Evolutionary conservation across 1,140 invertebrate genomes (phyloP).

Genomic region (Drosophila jambulina): DNA sequence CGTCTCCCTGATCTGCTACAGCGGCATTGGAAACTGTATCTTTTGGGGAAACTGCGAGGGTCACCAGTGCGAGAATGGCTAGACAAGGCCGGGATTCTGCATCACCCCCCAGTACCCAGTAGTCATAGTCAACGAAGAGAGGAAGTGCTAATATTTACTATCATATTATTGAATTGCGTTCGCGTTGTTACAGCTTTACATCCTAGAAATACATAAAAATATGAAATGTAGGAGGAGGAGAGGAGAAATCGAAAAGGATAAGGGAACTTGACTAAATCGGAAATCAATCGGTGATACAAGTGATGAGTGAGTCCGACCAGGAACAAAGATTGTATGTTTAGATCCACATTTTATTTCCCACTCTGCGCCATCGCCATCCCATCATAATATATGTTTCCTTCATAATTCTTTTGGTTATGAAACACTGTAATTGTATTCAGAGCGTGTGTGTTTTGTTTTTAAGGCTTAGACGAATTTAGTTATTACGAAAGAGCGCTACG

Average conservation of each 20-base stretch:
- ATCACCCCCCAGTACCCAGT: neutral
- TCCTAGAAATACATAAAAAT: constrained; percentile 27
- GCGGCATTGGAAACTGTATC: constrained; percentile 96
- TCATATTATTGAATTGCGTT: constrained; percentile 43
- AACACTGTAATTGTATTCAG: constrained; percentile 20
- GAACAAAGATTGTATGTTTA: constrained; percentile 41
- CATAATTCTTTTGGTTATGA: constrained; percentile 30
- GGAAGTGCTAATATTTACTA: constrained; percentile 51
- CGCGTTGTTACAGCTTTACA: constrained; percentile 57
- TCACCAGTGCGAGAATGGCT: constrained; percentile 90
- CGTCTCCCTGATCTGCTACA: constrained; percentile 97
- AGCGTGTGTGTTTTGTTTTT: constrained; percentile 41
- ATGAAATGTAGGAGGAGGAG: neutral
- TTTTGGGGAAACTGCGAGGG: constrained; percentile 94
- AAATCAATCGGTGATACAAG: constrained; percentile 53
- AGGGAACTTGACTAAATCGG: constrained; percentile 42
- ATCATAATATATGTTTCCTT: constrained; percentile 5
- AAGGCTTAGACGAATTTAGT: constrained; percentile 48
- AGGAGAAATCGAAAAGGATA: constrained; percentile 10
- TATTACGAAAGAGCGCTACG: constrained; percentile 36
- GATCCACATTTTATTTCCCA: constrained; percentile 26
- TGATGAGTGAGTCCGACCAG: constrained; percentile 54
- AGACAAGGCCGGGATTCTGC: constrained; percentile 10
- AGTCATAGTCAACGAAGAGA: constrained; percentile 49
- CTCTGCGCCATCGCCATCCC: neutral